Evolutionary conservation across 2,888 invertebrate genomes (phyloP).

Genomic region (Cantharis rufa): DNA sequence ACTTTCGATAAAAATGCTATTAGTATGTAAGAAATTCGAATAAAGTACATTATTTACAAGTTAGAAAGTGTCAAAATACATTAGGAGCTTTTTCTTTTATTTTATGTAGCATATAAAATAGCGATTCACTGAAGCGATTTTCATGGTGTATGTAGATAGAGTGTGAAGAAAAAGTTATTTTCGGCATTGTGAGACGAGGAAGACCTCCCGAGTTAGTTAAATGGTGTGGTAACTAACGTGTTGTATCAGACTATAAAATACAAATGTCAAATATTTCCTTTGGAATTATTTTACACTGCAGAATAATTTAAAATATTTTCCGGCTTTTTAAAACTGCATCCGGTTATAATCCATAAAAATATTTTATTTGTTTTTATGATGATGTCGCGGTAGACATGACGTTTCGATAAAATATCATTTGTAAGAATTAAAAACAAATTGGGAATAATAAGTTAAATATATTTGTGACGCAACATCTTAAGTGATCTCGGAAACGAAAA

Average conservation of each 20-base stretch:
- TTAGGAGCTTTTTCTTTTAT: slow-evolving; percentile 36
- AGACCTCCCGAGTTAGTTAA: slow-evolving; percentile 31
- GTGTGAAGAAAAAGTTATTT: slow-evolving; percentile 14
- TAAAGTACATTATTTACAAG: slow-evolving; percentile 39
- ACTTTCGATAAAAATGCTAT: slow-evolving; percentile 24
- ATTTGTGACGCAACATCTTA: slow-evolving; percentile 20
- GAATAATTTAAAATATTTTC: slow-evolving; percentile 21
- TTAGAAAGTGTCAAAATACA: slow-evolving; percentile 42
- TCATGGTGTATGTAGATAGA: slow-evolving; percentile 23
- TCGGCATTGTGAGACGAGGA: slow-evolving; percentile 19
- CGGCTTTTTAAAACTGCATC: slow-evolving; percentile 1
- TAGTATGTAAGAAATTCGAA: slow-evolving; percentile 25
- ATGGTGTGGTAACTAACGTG: slow-evolving; percentile 34
- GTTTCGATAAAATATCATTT: not conserved
- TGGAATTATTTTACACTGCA: slow-evolving; percentile 25
- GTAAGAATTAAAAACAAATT: not conserved
- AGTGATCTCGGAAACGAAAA: slow-evolving; percentile 33
- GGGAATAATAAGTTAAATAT: slow-evolving; percentile 18
- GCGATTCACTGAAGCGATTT: slow-evolving; percentile 27
- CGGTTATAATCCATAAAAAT: slow-evolving; percentile 3
- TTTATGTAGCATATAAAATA: slow-evolving; percentile 40
- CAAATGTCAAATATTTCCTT: slow-evolving; percentile 21
- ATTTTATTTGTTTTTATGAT: not conserved
- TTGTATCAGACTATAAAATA: slow-evolving; percentile 28
- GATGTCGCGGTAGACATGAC: not conserved